Conservation (phyloP, 2,888 invertebrate species). For the Phalera bucephala region DNA sequence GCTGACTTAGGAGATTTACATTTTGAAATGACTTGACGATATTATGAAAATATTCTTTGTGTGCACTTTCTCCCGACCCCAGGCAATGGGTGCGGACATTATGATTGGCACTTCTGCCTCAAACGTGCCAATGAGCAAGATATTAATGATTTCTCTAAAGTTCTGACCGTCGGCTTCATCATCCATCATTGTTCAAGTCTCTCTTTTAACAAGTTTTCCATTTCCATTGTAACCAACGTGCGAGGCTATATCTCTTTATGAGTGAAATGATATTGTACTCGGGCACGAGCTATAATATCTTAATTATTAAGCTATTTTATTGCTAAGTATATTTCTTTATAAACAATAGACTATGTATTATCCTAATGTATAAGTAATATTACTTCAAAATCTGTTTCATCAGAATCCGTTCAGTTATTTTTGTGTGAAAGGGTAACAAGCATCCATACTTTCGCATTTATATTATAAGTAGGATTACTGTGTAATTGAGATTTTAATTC, state of each 20-base stretch:
- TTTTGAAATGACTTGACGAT: conserved; percentile 25
- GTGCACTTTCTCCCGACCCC: conserved; percentile 51
- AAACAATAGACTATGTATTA: no score
- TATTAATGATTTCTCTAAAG: conserved; percentile 34
- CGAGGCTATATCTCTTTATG: no score
- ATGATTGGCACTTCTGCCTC: conserved; percentile 47
- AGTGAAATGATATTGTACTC: no score
- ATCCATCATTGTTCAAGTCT: conserved; percentile 39
- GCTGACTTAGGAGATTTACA: conserved; percentile 31
- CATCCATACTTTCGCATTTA: no score
- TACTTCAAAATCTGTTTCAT: no score
- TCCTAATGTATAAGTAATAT: no score
- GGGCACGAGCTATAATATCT: no score
- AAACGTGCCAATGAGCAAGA: conserved; percentile 35
- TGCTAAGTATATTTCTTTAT: neutral
- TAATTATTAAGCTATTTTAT: neutral
- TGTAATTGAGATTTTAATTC: no score
- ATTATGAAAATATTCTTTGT: conserved; percentile 27
- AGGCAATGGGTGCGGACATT: conserved; percentile 23
- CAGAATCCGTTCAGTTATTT: no score
- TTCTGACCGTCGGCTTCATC: conserved; percentile 14
- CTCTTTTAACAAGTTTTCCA: conserved; percentile 17
- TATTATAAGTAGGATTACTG: no score
- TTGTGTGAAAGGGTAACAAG: no score
- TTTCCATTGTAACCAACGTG: conserved; percentile 16